A percentile compares a stretch with the other conserved stretches of the same genome.
phyloP scores from a whole-genome alignment of 1,140 invertebrate species.

The Pseudomyrmex sp. region DNA sequence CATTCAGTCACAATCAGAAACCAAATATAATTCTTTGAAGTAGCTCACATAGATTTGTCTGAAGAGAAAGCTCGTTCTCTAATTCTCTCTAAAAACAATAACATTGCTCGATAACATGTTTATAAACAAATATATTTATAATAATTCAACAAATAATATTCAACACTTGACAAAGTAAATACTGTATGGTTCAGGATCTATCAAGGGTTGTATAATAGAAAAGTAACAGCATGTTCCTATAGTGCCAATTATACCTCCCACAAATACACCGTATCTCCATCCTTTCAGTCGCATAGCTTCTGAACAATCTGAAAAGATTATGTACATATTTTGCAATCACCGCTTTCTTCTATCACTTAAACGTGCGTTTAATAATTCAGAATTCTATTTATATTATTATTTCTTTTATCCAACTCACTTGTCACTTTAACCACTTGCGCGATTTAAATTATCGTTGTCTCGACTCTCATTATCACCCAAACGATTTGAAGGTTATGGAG shows the following conservation, averaged over 20 bases:
- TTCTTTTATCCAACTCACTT: too few species aligned
- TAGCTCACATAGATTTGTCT: neutral
- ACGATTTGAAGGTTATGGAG: too few species aligned
- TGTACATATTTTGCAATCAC: neutral
- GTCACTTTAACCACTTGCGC: too few species aligned
- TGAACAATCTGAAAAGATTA: neutral
- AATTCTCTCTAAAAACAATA: constrained; percentile 76
- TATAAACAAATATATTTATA: constrained; percentile 20
- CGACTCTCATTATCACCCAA: neutral
- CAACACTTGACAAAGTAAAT: constrained; percentile 72
- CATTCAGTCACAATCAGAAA: neutral
- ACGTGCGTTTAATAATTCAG: neutral
- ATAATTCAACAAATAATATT: neutral
- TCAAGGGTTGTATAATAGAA: constrained; percentile 88
- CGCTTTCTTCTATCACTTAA: neutral
- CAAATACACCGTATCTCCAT: constrained; percentile 87
- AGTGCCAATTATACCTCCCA: constrained; percentile 86
- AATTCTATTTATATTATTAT: neutral
- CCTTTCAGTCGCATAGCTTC: constrained; percentile 81
- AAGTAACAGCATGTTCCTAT: constrained; percentile 87
- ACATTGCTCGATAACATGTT: constrained; percentile 66
- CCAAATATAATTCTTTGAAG: neutral
- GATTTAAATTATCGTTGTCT: too few species aligned
- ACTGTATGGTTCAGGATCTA: constrained; percentile 88
- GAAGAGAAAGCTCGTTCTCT: constrained; percentile 10